Evolutionary conservation across 2,797 vertebrate species (phyloP), one percentile per base, ranked within the genome.

Genomic region (Sciaenops ocellatus): DNA sequence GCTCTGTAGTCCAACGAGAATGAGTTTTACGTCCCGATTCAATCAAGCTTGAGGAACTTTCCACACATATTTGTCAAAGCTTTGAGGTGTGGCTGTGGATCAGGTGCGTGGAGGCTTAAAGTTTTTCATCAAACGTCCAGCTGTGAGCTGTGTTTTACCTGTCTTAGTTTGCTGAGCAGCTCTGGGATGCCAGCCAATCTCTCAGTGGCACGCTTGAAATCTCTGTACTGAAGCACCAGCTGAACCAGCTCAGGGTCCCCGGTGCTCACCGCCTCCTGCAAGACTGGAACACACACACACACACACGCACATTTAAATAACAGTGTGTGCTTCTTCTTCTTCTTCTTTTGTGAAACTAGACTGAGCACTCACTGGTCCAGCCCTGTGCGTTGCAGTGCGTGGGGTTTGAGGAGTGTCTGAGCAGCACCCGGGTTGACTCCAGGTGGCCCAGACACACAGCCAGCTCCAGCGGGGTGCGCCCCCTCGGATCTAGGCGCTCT

Each of bases 251-350:
- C 98, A 0, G 98, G 98, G 84, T 99, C 98, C 61, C 98, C 97
- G 0, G 98, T 99, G 94, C 98, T 99, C 73, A 99, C 97, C 0
- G 98, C 97, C 91, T 98, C 98, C 95, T 99, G 98, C 85, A 99
- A 94, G 77, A 98, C 98, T 99, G 81, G 72, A 82, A 90, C 66
- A 85, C 3, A 67, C 59, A 52, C 57, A n/a, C 70, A 75, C 63
- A 63, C 59, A 52, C 57, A n/a, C 70, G 74, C 63, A 63, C 34
- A 8, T 34, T 78, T 73, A 8, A 59, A 69, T n/a, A 55, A 56
- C 50, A 56, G 9, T 1, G 0, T 24, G 12, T 30, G 26, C 24
- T 7, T 38, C 34, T 61, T 10, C 11, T 42, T 22, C 16, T 24
- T 6, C 12, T 12, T 20, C 42, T 57, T 65, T 69, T 47, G 1